Percentiles rank a stretch among this genome's conserved stretches.
phyloP scores from a whole-genome alignment of 2,113 vertebrate genomes.

The Megaceryle torquata region DNA sequence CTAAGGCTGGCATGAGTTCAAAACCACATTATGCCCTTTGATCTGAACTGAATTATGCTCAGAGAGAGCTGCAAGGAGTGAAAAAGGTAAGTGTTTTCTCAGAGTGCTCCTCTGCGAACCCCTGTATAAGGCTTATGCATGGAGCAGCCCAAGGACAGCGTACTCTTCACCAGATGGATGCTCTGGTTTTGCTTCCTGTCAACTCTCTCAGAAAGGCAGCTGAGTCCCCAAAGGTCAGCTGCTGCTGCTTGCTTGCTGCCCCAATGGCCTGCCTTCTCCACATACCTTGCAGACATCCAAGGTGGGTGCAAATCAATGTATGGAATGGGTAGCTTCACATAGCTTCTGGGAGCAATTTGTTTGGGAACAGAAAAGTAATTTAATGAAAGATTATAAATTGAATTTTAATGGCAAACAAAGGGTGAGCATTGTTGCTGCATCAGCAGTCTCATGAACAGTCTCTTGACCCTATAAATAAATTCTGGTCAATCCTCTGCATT shows the following conservation, averaged over 20 bases:
- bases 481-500: background rate
- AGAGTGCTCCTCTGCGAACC: background rate
- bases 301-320: background rate
- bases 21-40: background rate
- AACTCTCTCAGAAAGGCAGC: background rate
- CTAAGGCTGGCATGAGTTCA: background rate
- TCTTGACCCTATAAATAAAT: background rate
- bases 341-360: background rate
- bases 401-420: slow-evolving; percentile 37
- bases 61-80: background rate
- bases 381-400: slow-evolving; percentile 9
- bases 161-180: background rate
- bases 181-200: background rate
- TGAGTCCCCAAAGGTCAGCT: background rate
- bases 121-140: too few relatives aligned
- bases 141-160: background rate
- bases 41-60: background rate
- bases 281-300: background rate
- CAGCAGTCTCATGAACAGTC: background rate
- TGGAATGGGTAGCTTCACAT: background rate
- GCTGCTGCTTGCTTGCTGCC: background rate
- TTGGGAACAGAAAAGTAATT: background rate
- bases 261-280: background rate
- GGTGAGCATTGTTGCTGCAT: background rate
- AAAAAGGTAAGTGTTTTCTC: background rate